These are phyloP conservation scores for Rhopalosiphum maidis DNA, from an alignment of 1,140 invertebrate genomes.

Conservation along the genomic window DNA sequence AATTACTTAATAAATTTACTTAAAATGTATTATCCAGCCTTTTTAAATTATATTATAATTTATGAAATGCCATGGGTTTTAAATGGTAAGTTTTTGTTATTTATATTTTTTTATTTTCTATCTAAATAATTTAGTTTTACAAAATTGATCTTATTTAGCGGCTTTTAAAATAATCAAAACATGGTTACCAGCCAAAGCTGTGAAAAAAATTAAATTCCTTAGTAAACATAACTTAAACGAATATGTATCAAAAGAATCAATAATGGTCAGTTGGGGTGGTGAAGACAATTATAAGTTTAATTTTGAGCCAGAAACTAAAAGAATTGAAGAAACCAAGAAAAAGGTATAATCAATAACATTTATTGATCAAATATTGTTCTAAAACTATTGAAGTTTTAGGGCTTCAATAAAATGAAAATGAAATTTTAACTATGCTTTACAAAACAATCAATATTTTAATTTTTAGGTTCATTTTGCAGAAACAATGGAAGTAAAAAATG, in stretches of 20 bases:
- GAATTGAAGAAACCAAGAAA: conserved; percentile 63
- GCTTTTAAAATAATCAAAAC: conserved; percentile 92
- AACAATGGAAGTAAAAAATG: conserved; percentile 49
- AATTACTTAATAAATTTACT: conserved; percentile 87
- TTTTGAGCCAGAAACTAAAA: conserved; percentile 71
- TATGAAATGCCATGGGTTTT: conserved; percentile 95
- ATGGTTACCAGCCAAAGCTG: conserved; percentile 85
- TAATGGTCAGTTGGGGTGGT: conserved; percentile 84
- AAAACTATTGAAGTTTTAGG: conserved; percentile 11
- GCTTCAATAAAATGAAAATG: not conserved
- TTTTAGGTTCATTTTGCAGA: conserved; percentile 51
- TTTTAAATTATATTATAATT: conserved; percentile 89
- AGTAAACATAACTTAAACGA: conserved; percentile 79
- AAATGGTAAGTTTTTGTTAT: conserved; percentile 70
- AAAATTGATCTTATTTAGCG: conserved; percentile 68
- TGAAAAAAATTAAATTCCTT: conserved; percentile 89
- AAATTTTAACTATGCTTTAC: not conserved
- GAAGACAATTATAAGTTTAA: conserved; percentile 76
- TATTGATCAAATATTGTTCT: conserved; percentile 13
- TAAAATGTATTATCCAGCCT: conserved; percentile 89
- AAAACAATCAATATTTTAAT: not conserved
- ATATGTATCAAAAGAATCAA: conserved; percentile 77
- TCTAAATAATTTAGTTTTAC: not conserved
- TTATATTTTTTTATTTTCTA: not conserved
- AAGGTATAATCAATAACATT: conserved; percentile 66